These are phyloP conservation scores for Umimayanthus chanpuru DNA, from an alignment of 92 coral and sea anemone species.

Conservation along the genomic window DNA sequence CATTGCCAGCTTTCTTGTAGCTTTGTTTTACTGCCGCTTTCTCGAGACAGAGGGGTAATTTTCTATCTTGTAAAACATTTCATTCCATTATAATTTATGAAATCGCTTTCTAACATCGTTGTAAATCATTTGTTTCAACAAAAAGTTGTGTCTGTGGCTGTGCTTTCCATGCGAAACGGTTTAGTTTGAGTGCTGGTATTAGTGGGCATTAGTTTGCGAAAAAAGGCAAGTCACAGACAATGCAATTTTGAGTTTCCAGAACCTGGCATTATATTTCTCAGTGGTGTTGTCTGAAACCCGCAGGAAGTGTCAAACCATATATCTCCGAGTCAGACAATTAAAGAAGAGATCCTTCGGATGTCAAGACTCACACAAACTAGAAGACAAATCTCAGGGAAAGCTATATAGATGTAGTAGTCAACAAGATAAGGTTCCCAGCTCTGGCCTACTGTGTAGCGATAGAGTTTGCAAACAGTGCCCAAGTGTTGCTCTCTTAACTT, in stretches of 20 bases:
- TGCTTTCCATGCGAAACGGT: too few relatives aligned
- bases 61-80: too few relatives aligned
- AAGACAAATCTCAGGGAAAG: not conserved
- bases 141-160: too few relatives aligned
- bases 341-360: not conserved
- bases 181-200: too few relatives aligned
- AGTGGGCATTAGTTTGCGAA: slow-evolving; percentile 22
- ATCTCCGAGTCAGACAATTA: not conserved
- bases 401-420: not conserved
- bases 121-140: too few relatives aligned
- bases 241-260: too few relatives aligned
- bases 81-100: too few relatives aligned
- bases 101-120: too few relatives aligned
- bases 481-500: not conserved
- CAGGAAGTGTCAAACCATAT: not conserved
- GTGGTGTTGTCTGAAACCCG: not conserved
- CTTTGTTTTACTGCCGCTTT: too few relatives aligned
- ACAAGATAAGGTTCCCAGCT: slow-evolving; percentile 22
- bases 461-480: slow-evolving; percentile 20
- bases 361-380: too few relatives aligned
- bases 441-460: slow-evolving; percentile 36
- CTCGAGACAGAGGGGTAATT: too few relatives aligned
- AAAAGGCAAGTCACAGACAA: slow-evolving; percentile 5
- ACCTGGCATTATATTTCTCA: slow-evolving; percentile 31
- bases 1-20: too few relatives aligned